Conservation (phyloP, 2,797 vertebrate species). For the Rhyacichthys aspro region DNA sequence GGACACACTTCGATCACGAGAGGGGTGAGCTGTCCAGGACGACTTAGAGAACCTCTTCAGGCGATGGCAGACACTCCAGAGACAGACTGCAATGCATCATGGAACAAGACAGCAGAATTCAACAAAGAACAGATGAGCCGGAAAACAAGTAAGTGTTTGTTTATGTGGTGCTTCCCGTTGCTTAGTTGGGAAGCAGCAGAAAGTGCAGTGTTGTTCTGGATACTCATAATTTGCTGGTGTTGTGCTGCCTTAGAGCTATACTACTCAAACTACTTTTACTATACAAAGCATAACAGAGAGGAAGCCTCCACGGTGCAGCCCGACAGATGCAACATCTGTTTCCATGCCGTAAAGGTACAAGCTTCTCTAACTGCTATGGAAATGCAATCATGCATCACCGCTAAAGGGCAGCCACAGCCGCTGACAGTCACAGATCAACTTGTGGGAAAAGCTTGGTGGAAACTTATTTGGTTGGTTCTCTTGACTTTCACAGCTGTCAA, state of each 20-base stretch:
- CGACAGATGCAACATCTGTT: slow-evolving; percentile 76
- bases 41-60: slow-evolving; percentile 65
- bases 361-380: slow-evolving; percentile 57
- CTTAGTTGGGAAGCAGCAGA: slow-evolving; percentile 23
- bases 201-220: slow-evolving; percentile 8
- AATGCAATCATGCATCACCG: slow-evolving; percentile 68
- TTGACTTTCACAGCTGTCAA: slow-evolving; percentile 43
- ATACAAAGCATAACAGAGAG: slow-evolving; percentile 40
- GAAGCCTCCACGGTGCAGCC: slow-evolving; percentile 55
- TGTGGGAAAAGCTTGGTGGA: slow-evolving; percentile 62
- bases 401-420: slow-evolving; percentile 50
- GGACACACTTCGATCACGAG: slow-evolving; percentile 70
- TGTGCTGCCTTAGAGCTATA: slow-evolving; percentile 16
- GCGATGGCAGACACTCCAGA: slow-evolving; percentile 49
- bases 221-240: slow-evolving; percentile 20
- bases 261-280: slow-evolving; percentile 37
- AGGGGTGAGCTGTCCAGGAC: slow-evolving; percentile 77
- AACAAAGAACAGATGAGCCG: slow-evolving; percentile 69
- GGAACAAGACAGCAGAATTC: slow-evolving; percentile 67
- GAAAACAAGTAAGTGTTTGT: slow-evolving; percentile 83
- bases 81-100: slow-evolving; percentile 65
- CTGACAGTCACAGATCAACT: slow-evolving; percentile 47
- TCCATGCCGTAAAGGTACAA: slow-evolving; percentile 64
- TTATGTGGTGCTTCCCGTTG: slow-evolving; percentile 46
- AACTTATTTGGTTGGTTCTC: slow-evolving; percentile 49